These are phyloP conservation scores for Crenuchus spilurus DNA, from an alignment of 2,797 vertebrate species.

Conservation along the genomic window DNA sequence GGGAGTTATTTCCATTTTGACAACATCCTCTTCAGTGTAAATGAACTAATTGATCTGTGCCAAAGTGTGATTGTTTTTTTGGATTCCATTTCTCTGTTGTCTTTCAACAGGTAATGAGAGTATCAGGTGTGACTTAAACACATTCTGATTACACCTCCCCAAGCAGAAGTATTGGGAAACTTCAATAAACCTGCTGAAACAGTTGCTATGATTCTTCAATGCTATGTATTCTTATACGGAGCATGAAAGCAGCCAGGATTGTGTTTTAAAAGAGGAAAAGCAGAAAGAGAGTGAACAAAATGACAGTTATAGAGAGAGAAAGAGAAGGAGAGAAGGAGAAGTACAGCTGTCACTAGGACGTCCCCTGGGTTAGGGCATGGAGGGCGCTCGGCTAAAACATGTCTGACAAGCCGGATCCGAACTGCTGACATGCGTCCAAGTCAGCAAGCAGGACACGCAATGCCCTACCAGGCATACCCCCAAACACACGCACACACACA, in stretches of 20 bases:
- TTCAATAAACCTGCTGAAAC: background rate
- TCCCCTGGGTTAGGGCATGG: slow-evolving; percentile 67
- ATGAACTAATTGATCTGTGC: slow-evolving; percentile 71
- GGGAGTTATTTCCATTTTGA: slow-evolving; percentile 67
- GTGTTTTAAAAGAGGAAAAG: background rate
- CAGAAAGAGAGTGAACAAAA: background rate
- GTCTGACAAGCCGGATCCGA: slow-evolving; percentile 79
- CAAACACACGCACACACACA: background rate
- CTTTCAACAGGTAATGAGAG: background rate
- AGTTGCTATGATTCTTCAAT: background rate
- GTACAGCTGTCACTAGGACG: slow-evolving; percentile 70
- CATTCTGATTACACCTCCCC: slow-evolving; percentile 2
- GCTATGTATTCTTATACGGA: background rate
- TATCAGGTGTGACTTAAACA: slow-evolving; percentile 13
- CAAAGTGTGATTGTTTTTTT: slow-evolving; percentile 65
- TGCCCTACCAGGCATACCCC: slow-evolving; percentile 21
- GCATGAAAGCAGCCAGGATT: background rate
- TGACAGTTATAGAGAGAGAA: slow-evolving; percentile 15
- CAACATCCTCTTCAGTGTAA: slow-evolving; percentile 62
- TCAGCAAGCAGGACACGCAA: slow-evolving; percentile 66
- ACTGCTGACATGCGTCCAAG: slow-evolving; percentile 71
- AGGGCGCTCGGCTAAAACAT: slow-evolving; percentile 69
- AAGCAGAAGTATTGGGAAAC: background rate
- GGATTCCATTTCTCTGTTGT: slow-evolving; percentile 41
- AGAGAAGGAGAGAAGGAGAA: slow-evolving; percentile 23